A percentile compares a stretch with the other conserved stretches of the same genome.
Evolutionary conservation across 2,888 invertebrate genomes (phyloP).

Genomic region (Colostygia pectinataria): DNA sequence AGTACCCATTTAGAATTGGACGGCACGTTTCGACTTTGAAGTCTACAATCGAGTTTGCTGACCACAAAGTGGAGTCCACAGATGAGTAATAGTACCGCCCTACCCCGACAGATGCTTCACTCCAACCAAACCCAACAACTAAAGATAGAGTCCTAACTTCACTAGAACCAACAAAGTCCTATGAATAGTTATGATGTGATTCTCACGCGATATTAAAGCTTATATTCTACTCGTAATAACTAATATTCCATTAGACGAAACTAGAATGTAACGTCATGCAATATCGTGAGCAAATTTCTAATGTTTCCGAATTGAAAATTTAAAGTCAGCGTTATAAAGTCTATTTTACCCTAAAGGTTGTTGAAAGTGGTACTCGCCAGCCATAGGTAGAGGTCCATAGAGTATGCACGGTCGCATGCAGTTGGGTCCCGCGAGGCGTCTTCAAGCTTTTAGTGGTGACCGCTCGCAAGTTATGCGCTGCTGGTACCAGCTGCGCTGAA

Average conservation of each 20-base stretch:
- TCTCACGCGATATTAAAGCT: background rate
- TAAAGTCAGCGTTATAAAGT: background rate
- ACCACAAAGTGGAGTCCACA: conserved; percentile 57
- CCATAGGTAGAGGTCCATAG: conserved; percentile 21
- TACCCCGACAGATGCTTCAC: background rate
- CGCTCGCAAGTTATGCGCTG: conserved; percentile 55
- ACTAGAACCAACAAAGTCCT: too few species aligned
- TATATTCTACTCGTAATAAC: background rate
- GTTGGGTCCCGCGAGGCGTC: conserved; percentile 27
- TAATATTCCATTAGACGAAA: background rate
- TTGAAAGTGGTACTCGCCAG: background rate
- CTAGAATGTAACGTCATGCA: too few species aligned
- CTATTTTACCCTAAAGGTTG: background rate
- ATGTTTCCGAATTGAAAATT: background rate
- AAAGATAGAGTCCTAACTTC: too few species aligned
- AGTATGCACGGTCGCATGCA: conserved; percentile 45
- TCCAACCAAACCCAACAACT: background rate
- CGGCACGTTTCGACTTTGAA: conserved; percentile 67
- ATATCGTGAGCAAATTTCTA: too few species aligned
- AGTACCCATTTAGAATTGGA: conserved; percentile 26
- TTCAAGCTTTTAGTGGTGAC: conserved; percentile 63
- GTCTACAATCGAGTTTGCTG: conserved; percentile 79
- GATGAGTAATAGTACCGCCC: background rate
- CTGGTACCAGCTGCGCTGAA: conserved; percentile 46
- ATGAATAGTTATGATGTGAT: too few species aligned